Conservation (phyloP, 2,113 vertebrate genomes). For the Megaceryle maxima region DNA sequence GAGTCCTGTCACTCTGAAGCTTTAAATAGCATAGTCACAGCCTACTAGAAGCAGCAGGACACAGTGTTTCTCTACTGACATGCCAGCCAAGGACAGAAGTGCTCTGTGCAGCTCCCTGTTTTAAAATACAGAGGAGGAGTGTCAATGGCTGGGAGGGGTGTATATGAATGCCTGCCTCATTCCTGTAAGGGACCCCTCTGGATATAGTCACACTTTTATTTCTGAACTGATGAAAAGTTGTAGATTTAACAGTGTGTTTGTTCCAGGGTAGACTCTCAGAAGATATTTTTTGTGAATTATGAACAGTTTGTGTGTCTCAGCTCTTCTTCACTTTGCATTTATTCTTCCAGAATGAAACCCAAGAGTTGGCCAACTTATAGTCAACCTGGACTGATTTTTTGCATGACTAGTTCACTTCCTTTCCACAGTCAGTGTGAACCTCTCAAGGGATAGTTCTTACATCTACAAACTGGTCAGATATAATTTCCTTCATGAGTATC, state of each 20-base stretch:
- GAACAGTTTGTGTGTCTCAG: not conserved
- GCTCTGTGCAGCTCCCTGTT: not conserved
- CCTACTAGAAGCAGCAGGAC: not conserved
- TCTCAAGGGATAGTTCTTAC: not conserved
- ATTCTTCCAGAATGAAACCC: not conserved
- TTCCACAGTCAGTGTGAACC: not conserved
- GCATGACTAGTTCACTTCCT: not conserved
- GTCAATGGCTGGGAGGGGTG: not conserved
- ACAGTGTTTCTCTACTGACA: not conserved
- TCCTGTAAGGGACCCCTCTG: not conserved
- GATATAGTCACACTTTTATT: not conserved
- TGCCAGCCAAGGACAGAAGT: not conserved
- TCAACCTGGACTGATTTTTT: not conserved
- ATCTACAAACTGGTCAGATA: not conserved
- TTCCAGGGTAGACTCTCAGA: not conserved
- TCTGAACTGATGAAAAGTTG: not conserved
- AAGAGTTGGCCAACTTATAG: not conserved
- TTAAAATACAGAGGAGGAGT: not conserved
- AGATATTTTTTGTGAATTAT: not conserved
- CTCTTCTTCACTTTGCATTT: not conserved
- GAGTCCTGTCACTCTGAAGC: not conserved
- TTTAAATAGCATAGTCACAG: conserved; percentile 1
- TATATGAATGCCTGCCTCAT: not conserved
- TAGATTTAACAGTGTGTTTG: not conserved
- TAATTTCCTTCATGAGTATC: not conserved